phyloP scores from a whole-genome alignment of 1,140 invertebrate genomes.

The Ditylenchus dipsaci region DNA sequence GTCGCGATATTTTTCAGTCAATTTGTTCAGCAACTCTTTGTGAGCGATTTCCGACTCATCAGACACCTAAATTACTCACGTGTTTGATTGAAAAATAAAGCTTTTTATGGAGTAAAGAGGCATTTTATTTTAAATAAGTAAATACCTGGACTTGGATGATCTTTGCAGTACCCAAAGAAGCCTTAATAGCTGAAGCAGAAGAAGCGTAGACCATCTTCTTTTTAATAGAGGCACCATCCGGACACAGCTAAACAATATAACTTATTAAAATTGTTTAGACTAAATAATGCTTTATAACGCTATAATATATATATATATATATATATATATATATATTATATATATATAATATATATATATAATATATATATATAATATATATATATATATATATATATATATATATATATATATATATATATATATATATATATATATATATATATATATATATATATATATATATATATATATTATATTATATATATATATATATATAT shows the following conservation, averaged over 20 bases:
- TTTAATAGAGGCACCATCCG: constrained; percentile 59
- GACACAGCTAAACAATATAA: constrained; percentile 47
- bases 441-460: no score
- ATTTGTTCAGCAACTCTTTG: constrained; percentile 50
- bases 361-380: no score
- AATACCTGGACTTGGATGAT: constrained; percentile 56
- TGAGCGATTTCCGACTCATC: constrained; percentile 56
- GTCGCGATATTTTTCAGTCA: constrained; percentile 54
- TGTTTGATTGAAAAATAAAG: neutral
- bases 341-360: no score
- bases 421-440: no score
- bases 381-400: no score
- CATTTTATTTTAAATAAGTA: neutral
- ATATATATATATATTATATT: no score
- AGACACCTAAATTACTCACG: constrained; percentile 45
- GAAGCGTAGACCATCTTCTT: constrained; percentile 60
- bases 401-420: no score
- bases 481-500: no score
- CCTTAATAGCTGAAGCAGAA: constrained; percentile 59
- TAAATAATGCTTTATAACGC: no score
- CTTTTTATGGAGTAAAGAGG: neutral
- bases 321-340: no score
- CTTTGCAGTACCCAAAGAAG: constrained; percentile 57
- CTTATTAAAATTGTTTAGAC: no score
- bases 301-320: no score